Conservation (phyloP, 2,888 invertebrate species). For the Cerceris ruficornis region DNA sequence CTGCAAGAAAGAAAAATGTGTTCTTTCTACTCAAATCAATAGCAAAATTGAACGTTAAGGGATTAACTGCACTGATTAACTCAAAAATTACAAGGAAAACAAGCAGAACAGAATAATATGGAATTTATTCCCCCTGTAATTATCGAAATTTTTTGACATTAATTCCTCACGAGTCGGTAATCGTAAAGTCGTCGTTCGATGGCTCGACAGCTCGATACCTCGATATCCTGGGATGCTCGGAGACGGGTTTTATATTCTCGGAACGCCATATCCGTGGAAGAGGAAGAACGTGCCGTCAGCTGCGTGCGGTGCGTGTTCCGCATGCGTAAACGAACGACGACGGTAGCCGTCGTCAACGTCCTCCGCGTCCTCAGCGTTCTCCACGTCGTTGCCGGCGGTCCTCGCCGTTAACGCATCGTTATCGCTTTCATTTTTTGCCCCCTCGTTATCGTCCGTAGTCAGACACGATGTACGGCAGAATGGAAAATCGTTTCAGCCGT, state of each 20-base stretch:
- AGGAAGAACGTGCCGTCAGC: conserved; percentile 60
- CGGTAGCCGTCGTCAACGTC: conserved; percentile 27
- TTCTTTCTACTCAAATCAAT: no score
- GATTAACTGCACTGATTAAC: no score
- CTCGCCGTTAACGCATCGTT: conserved; percentile 67
- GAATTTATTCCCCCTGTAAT: no score
- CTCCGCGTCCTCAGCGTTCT: no score
- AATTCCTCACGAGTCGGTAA: no score
- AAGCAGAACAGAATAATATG: no score
- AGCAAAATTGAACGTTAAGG: no score
- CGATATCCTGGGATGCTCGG: not conserved
- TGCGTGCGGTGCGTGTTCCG: conserved; percentile 57
- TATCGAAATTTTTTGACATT: no score
- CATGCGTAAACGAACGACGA: conserved; percentile 62
- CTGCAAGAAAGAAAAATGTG: no score
- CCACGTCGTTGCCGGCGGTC: conserved; percentile 45
- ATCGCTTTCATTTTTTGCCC: conserved; percentile 49
- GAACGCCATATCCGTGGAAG: conserved; percentile 49
- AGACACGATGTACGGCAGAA: not conserved
- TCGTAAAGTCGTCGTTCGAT: conserved; percentile 1
- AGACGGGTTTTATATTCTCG: conserved; percentile 56
- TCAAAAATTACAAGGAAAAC: no score
- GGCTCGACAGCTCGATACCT: not conserved
- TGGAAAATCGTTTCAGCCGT: conserved; percentile 28
- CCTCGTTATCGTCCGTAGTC: conserved; percentile 37